Conservation (phyloP, 2,113 vertebrate species). For the Anas platyrhynchos region DNA sequence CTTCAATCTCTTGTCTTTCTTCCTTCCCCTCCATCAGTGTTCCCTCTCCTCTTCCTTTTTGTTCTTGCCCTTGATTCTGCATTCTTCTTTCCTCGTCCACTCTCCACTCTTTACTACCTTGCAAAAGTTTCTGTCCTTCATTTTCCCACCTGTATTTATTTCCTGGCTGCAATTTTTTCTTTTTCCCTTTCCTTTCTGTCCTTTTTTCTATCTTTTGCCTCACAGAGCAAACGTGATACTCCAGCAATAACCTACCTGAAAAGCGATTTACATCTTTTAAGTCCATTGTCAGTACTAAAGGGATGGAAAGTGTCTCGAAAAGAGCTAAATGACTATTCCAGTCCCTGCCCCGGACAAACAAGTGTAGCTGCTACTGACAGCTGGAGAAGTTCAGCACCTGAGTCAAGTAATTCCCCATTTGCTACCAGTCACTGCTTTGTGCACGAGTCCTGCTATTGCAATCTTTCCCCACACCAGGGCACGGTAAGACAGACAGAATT, state of each 20-base stretch:
- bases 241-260: constrained; percentile 29
- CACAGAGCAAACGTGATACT: constrained; percentile 12
- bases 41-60: neutral
- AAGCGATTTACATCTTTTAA: constrained; percentile 41
- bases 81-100: neutral
- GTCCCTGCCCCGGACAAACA: constrained; percentile 37
- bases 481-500: neutral
- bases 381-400: constrained; percentile 30
- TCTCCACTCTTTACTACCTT: neutral
- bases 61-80: neutral
- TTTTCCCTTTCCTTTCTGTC: neutral
- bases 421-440: neutral
- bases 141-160: constrained; percentile 4
- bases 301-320: constrained; percentile 30
- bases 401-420: constrained; percentile 42
- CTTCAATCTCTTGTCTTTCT: neutral
- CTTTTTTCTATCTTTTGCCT: constrained; percentile 8
- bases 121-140: neutral
- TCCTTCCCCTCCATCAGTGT: neutral
- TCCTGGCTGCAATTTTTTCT: neutral
- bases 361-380: constrained; percentile 32
- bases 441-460: constrained; percentile 7
- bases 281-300: neutral
- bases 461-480: neutral
- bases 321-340: constrained; percentile 47